phyloP scores from a whole-genome alignment of 1,140 invertebrate genomes.

The Bombus waltoni region DNA sequence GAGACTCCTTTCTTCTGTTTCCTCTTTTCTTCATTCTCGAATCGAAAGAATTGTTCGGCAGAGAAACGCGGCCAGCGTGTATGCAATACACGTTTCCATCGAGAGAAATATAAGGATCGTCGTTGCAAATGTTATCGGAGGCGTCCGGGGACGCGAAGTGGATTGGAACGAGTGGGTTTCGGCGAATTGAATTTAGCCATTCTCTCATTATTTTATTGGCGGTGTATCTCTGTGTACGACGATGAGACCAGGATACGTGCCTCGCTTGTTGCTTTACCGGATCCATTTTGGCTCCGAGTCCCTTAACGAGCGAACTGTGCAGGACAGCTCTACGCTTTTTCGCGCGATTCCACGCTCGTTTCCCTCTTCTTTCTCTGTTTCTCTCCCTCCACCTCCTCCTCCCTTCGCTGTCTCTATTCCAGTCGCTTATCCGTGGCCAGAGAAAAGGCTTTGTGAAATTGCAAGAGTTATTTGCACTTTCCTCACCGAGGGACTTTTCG shows the following conservation, averaged over 20 bases:
- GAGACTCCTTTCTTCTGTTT: neutral
- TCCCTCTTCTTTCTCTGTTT: neutral
- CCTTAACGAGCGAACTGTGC: constrained; percentile 49
- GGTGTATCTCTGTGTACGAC: neutral
- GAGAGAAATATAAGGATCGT: constrained; percentile 48
- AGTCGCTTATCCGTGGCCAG: neutral
- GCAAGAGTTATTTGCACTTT: constrained; percentile 27
- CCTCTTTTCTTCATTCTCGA: neutral
- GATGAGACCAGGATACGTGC: constrained; percentile 49
- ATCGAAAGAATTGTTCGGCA: neutral
- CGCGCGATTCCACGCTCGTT: constrained; percentile 27
- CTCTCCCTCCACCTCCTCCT: no score
- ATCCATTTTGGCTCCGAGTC: constrained; percentile 25
- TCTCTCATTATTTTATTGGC: constrained; percentile 70
- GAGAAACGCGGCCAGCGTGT: neutral
- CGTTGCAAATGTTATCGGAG: constrained; percentile 51
- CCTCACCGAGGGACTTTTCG: neutral
- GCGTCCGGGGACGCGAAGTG: constrained; percentile 23
- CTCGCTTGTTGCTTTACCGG: constrained; percentile 41
- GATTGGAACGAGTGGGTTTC: constrained; percentile 51
- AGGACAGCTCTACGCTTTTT: constrained; percentile 26
- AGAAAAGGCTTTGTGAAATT: constrained; percentile 11
- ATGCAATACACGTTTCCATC: constrained; percentile 65
- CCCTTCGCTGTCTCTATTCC: neutral
- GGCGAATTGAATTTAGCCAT: constrained; percentile 69